Evolutionary conservation across 2,113 vertebrate genomes (phyloP).

Genomic region (Eurystomus gularis): DNA sequence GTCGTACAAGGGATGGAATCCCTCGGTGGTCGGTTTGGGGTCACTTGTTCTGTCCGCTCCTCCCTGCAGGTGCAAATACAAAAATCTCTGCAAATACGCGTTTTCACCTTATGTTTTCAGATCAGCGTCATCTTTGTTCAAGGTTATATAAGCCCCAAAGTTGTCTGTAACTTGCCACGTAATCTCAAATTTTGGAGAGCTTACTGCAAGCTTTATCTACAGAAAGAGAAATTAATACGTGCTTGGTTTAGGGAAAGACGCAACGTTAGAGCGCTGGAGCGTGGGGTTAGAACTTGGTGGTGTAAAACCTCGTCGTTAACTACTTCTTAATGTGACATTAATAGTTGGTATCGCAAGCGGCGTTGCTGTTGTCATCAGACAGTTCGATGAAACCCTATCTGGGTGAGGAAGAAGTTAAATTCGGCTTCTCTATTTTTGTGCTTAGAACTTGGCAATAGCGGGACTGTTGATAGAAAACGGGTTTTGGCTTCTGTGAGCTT

Average conservation of each 20-base stretch:
- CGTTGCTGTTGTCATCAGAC: not conserved
- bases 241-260: not conserved
- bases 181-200: not conserved
- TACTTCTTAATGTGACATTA: not conserved
- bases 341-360: not conserved
- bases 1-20: too few relatives aligned
- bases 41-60: too few relatives aligned
- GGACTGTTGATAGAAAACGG: conserved; percentile 18
- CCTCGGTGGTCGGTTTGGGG: too few relatives aligned
- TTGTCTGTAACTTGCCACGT: not conserved
- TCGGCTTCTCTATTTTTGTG: conserved; percentile 32
- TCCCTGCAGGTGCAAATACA: too few relatives aligned
- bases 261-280: not conserved
- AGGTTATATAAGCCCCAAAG: not conserved
- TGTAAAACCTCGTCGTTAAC: not conserved
- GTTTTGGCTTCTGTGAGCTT: conserved; percentile 46
- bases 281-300: not conserved
- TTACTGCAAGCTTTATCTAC: not conserved
- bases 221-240: not conserved
- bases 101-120: not conserved
- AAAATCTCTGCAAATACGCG: not conserved
- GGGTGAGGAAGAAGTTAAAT: conserved; percentile 57
- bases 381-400: conserved; percentile 25
- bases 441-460: conserved; percentile 8
- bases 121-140: not conserved